Evolutionary conservation across 2,113 vertebrate species (phyloP).

Genomic region (Otis tarda): DNA sequence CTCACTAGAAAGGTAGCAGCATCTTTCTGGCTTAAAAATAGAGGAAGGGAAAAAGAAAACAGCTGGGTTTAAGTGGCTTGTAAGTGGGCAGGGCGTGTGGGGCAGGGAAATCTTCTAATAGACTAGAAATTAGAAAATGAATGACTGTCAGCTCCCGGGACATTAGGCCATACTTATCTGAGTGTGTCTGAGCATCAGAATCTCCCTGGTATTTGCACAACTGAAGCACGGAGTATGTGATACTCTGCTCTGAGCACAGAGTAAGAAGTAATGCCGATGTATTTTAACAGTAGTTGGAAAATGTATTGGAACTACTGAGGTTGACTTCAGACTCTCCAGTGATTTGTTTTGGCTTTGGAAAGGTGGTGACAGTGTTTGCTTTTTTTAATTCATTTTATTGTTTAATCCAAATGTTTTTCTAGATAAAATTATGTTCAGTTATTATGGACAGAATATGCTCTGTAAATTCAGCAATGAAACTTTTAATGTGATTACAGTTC

Average conservation of each 20-base stretch:
- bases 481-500: not conserved
- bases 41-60: not conserved
- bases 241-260: not conserved
- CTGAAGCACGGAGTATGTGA: too few species aligned
- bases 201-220: not conserved
- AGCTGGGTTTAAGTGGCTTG: not conserved
- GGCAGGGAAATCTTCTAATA: too few species aligned
- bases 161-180: rapidly evolving
- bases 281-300: not conserved
- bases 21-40: not conserved
- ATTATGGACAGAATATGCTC: not conserved
- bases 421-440: not conserved
- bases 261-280: not conserved
- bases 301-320: not conserved
- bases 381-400: not conserved
- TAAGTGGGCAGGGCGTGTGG: not conserved
- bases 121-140: not conserved
- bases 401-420: not conserved
- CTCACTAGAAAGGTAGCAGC: not conserved
- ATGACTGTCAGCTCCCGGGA: not conserved
- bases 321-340: not conserved
- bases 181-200: not conserved
- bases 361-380: not conserved
- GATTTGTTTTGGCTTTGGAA: not conserved
- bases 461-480: not conserved